Conservation (phyloP, 2,797 vertebrate genomes). For the Molossus alvarezi region DNA sequence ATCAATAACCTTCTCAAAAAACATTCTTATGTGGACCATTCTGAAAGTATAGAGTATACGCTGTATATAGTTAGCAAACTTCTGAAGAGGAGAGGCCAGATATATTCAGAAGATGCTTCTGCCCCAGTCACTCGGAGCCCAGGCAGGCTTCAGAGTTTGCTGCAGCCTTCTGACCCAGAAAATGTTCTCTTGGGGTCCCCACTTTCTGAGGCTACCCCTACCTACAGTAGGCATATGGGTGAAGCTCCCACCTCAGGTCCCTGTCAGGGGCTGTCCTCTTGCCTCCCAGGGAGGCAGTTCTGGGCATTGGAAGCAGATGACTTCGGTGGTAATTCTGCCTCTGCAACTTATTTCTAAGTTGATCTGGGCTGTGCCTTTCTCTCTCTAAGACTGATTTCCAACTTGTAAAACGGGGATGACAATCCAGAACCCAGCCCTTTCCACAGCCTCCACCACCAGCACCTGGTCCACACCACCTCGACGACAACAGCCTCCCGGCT, state of each 20-base stretch:
- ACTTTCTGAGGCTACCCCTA: background rate
- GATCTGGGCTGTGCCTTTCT: background rate
- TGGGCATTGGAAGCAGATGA: background rate
- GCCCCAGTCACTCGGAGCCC: background rate
- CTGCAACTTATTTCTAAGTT: background rate
- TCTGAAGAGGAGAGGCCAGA: background rate
- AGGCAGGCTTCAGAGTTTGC: background rate
- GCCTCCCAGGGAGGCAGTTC: background rate
- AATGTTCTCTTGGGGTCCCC: background rate
- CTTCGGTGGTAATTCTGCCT: background rate
- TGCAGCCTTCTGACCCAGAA: background rate
- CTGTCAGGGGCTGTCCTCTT: background rate
- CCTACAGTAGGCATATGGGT: rapidly evolving
- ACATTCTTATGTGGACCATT: background rate
- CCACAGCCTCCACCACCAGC: too few relatives aligned
- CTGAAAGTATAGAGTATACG: background rate
- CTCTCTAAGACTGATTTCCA: background rate
- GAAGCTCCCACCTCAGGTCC: background rate
- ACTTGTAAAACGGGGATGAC: background rate
- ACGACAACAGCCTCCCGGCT: background rate
- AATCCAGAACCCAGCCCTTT: background rate
- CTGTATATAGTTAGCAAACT: background rate
- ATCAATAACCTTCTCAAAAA: background rate
- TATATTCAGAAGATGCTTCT: background rate
- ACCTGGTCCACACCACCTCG: too few relatives aligned